A percentile compares a stretch with the other conserved stretches of the same genome.
phyloP scores from a whole-genome alignment of 2,113 vertebrate species.

The Antechinus stuartii region DNA sequence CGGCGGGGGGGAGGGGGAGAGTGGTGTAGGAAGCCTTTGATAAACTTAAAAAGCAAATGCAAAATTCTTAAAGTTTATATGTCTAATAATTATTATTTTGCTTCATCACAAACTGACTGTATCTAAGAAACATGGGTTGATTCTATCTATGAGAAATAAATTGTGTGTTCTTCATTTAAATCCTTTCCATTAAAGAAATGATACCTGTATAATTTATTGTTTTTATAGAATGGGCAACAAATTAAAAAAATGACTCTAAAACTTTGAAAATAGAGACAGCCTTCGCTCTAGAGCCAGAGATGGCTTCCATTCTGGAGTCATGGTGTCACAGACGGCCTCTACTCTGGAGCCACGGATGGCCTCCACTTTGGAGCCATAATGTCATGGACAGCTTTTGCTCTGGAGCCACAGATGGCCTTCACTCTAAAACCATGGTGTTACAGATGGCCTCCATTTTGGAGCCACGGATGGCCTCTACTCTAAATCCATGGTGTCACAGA shows the following conservation, averaged over 20 bases:
- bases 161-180: conserved; percentile 43
- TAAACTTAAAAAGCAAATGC: background rate
- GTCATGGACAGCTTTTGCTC: too few species aligned
- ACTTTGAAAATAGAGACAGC: background rate
- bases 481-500: too few species aligned
- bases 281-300: too few species aligned
- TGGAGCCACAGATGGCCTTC: too few species aligned
- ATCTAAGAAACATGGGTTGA: conserved; percentile 51
- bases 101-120: conserved; percentile 52
- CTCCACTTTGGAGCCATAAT: too few species aligned
- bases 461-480: too few species aligned
- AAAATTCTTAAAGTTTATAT: conserved; percentile 32
- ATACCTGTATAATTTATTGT: conserved; percentile 61
- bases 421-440: too few species aligned
- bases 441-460: too few species aligned
- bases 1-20: background rate
- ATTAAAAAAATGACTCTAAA: conserved; percentile 38
- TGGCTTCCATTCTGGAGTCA: too few species aligned
- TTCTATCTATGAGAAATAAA: background rate
- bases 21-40: background rate
- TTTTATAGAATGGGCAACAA: conserved; percentile 48
- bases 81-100: background rate
- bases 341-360: too few species aligned
- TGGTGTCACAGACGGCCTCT: too few species aligned
- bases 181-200: conserved; percentile 59